Conservation (phyloP, 2,888 invertebrate species). For the Cryptosula pallasiana region DNA sequence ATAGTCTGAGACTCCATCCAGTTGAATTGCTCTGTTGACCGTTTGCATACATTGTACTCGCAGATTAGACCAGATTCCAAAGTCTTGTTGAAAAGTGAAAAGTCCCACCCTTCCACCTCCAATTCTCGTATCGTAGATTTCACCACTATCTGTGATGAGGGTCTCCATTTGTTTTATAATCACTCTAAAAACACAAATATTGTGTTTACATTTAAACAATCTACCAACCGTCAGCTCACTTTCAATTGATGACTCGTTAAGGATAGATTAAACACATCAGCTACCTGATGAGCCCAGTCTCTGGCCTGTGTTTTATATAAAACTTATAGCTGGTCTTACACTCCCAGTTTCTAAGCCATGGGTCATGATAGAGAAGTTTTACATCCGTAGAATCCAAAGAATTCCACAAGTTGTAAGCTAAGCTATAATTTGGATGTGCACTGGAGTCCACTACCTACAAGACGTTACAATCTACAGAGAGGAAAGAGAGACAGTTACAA, state of each 20-base stretch:
- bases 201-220: too few relatives aligned
- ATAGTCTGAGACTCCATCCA: constrained; percentile 37
- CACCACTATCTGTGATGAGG: constrained; percentile 35
- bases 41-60: constrained; percentile 31
- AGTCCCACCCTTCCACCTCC: constrained; percentile 39
- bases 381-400: constrained; percentile 32
- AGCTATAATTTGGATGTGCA: constrained; percentile 30
- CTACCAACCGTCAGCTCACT: too few relatives aligned
- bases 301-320: constrained; percentile 35
- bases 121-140: constrained; percentile 36
- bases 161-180: constrained; percentile 32
- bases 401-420: constrained; percentile 37
- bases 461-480: too few relatives aligned
- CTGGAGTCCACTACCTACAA: constrained; percentile 35
- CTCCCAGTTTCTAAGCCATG: constrained; percentile 35
- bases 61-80: constrained; percentile 37
- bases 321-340: constrained; percentile 35
- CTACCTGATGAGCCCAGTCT: constrained; percentile 35
- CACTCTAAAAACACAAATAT: constrained; percentile 33
- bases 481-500: too few relatives aligned
- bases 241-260: too few relatives aligned
- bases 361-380: constrained; percentile 38
- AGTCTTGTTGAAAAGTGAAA: constrained; percentile 35
- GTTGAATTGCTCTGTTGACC: constrained; percentile 35
- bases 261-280: too few relatives aligned